Evolutionary conservation across 2,113 vertebrate species (phyloP), one percentile per base, ranked within the genome.

Genomic region (Delphinus delphis): DNA sequence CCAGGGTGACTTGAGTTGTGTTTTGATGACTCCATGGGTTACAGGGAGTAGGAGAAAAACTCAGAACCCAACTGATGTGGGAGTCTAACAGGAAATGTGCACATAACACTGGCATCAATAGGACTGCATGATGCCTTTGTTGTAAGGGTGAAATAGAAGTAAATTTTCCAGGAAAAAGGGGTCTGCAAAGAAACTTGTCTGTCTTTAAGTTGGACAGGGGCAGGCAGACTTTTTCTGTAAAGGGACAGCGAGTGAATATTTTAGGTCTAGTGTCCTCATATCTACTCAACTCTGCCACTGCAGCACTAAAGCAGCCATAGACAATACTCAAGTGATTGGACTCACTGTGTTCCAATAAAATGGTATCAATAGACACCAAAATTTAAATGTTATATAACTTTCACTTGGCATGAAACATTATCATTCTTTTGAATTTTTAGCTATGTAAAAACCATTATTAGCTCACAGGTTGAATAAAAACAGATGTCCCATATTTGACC

Each of bases 391-490:
- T 79, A 58, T 44, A 2, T 47, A 68, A 71, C 63, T 90, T 53
- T 71, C 38, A 26, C 14, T 55, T 65, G 8, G 26, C 33, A 26
- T n/a, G 41, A 41, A 12, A 79, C 58, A 25, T 47, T 41, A 80
- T 63, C 44, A 38, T 90, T 79, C 36, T 55, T 85, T 81, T 86
- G 53, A 84, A 60, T 26, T 50, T 58, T 65, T 63, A 55, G 58
- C 13, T 4, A 33, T 31, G 33, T 55, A 36, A 73, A 62, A 83
- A 36, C 10, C 10, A 31, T 76, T 58, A 50, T 36, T 63, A 83
- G 15, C 33, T 94, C 13, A 38, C 21, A 68, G 13, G 17, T 1
- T 62, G 63, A 84, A 44, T 21, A 81, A 38, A 74, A 80, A 21
- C 12, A 53, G 26, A 36, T 77, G 9, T 6, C 13, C 38, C 41